A percentile compares a stretch with the other conserved stretches of the same genome.
phyloP scores from a whole-genome alignment of 2,888 invertebrate species.

The Steromphala cineraria region DNA sequence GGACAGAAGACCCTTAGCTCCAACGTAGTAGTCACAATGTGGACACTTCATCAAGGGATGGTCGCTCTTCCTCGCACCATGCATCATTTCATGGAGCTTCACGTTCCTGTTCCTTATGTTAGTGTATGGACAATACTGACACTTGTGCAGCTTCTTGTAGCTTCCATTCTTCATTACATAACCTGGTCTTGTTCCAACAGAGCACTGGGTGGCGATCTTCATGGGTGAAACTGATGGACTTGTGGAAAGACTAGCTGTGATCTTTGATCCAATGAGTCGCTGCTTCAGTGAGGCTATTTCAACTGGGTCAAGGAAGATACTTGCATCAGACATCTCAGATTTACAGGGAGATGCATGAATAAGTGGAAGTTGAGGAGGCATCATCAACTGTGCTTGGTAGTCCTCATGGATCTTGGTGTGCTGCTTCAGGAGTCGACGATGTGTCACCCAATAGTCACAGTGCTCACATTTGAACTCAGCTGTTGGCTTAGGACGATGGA shows the following conservation, averaged over 20 bases:
- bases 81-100: constrained; percentile 89
- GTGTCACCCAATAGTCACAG: constrained; percentile 89
- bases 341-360: constrained; percentile 62
- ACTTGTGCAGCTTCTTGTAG: constrained; percentile 87
- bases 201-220: constrained; percentile 58
- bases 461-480: constrained; percentile 87
- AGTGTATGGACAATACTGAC: constrained; percentile 89
- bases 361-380: constrained; percentile 12
- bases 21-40: constrained; percentile 87
- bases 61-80: constrained; percentile 76
- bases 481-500: constrained; percentile 83
- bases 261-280: constrained; percentile 69
- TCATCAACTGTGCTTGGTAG: not conserved
- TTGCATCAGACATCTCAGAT: constrained; percentile 61
- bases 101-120: constrained; percentile 88
- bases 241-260: constrained; percentile 64
- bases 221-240: constrained; percentile 62
- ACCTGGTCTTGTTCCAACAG: constrained; percentile 59
- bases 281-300: constrained; percentile 70
- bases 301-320: constrained; percentile 62
- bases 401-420: constrained; percentile 85
- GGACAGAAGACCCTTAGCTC: constrained; percentile 83
- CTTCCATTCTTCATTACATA: constrained; percentile 65
- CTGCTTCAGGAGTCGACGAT: constrained; percentile 86
- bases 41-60: constrained; percentile 80